Percentiles rank a stretch among this genome's conserved stretches.
Evolutionary conservation across 2,888 invertebrate genomes (phyloP).

Genomic region (Tenthredo notha): DNA sequence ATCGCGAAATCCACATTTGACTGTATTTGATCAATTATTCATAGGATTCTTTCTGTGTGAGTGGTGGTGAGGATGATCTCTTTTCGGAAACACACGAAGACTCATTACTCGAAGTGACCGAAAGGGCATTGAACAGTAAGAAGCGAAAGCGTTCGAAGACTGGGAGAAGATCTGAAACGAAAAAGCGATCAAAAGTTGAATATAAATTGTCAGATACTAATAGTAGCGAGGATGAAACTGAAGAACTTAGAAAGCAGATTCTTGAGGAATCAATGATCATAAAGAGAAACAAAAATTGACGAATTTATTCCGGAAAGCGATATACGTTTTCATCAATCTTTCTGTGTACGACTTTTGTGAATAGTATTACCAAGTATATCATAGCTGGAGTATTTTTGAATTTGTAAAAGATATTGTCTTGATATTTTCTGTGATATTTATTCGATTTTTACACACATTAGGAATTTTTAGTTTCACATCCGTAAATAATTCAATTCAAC

Average conservation of each 20-base stretch:
- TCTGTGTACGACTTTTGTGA: not conserved
- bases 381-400: not conserved
- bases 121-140: slow-evolving; percentile 58
- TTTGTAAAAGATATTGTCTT: not conserved
- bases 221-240: slow-evolving; percentile 73
- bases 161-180: slow-evolving; percentile 32
- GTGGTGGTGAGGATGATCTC: slow-evolving; percentile 59
- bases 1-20: not conserved
- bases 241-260: slow-evolving; percentile 66
- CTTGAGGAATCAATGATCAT: slow-evolving; percentile 63
- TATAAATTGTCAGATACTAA: slow-evolving; percentile 49
- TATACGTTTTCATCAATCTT: slow-evolving; percentile 21
- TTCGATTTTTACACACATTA: not conserved
- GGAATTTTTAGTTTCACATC: not conserved
- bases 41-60: slow-evolving; percentile 73
- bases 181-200: slow-evolving; percentile 57
- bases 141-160: slow-evolving; percentile 62
- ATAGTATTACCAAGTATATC: not conserved
- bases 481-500: not conserved
- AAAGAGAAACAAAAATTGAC: slow-evolving; percentile 23
- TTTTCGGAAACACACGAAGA: slow-evolving; percentile 37
- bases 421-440: slow-evolving; percentile 37
- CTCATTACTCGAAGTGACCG: slow-evolving; percentile 64
- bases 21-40: slow-evolving; percentile 36
- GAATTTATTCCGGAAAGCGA: not conserved